Evolutionary conservation across 2,113 vertebrate species (phyloP), one percentile per base, ranked within the genome.

Genomic region (Myxocyprinus asiaticus): DNA sequence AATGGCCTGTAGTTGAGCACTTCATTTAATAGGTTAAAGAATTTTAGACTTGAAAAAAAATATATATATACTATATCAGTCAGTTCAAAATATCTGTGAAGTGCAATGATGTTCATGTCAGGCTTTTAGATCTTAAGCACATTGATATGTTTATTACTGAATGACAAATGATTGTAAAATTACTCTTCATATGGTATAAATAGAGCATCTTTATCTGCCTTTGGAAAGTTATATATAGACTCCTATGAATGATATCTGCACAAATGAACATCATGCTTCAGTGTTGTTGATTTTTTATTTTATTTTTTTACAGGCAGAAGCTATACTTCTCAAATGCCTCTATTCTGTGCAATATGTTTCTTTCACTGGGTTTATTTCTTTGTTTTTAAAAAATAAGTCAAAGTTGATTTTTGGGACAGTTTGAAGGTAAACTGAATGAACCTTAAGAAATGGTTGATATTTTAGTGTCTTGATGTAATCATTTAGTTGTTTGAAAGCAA

Each of bases 81-180:
- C 22, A 33, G 22, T 33, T 33, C 22, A 33, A 33, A 33, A 33
- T 33, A 33, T 33, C 22, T 33, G 22, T 33, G 22, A 33, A 33
- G 22, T 33, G 22, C 22, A 33, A 33, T 3, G 22, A 33, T 33
- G 22, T 33, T 33, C 22, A 33, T 33, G 22, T 3, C 22, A 33
- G 22, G 22, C 22, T 33, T 67, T 0, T 12, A 5, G 45, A 9
- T 68, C 48, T 51, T 12, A 45, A 0, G 17, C 67, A 68, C 67
- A 8, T 53, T 53, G 67, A 51, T 45, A 33, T 9, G 67, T 68
- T 53, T 68, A 53, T 53, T 42, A 33, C 47, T 68, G 48, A 68
- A 68, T 68, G 67, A 68, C 17, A 68, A 68, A 53, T 51, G 48
- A 68, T 53, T 68, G 67, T 68, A 68, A 53, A 33, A 2, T 15